Conservation (phyloP, 2,797 vertebrate genomes). For the Streptopelia turtur region DNA sequence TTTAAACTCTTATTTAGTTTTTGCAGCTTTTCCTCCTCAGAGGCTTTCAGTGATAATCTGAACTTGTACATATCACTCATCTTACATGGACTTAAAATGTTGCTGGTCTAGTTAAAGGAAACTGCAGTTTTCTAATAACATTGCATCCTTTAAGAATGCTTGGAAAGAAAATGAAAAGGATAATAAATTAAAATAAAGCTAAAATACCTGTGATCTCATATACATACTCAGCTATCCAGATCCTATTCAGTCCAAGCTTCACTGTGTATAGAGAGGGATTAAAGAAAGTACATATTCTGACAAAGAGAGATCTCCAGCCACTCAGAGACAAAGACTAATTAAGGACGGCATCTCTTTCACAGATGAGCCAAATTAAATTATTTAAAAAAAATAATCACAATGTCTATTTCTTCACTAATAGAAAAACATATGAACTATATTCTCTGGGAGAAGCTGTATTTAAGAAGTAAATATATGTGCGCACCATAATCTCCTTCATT, state of each 20-base stretch:
- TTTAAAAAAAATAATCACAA: background rate
- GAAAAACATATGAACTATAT: background rate
- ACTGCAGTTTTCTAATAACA: background rate
- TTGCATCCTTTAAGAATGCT: background rate
- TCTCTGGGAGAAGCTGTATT: background rate
- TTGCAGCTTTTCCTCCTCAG: background rate
- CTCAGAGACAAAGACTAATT: background rate
- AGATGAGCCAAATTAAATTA: background rate
- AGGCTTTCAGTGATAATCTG: background rate
- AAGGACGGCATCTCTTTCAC: background rate
- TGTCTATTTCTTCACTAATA: background rate
- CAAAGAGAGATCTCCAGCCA: background rate
- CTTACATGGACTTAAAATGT: background rate
- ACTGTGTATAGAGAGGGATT: background rate
- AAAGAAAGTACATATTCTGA: background rate
- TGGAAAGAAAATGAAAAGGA: background rate
- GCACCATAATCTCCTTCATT: background rate
- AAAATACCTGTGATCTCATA: background rate
- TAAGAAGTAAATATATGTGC: background rate
- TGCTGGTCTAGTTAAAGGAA: background rate
- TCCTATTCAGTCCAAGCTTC: background rate
- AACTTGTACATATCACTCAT: background rate
- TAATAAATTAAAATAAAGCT: background rate
- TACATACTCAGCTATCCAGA: background rate
- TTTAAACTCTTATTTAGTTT: background rate